These are phyloP conservation scores for Colletes gigas DNA, from an alignment of 1,140 invertebrate genomes.

Conservation along the genomic window DNA sequence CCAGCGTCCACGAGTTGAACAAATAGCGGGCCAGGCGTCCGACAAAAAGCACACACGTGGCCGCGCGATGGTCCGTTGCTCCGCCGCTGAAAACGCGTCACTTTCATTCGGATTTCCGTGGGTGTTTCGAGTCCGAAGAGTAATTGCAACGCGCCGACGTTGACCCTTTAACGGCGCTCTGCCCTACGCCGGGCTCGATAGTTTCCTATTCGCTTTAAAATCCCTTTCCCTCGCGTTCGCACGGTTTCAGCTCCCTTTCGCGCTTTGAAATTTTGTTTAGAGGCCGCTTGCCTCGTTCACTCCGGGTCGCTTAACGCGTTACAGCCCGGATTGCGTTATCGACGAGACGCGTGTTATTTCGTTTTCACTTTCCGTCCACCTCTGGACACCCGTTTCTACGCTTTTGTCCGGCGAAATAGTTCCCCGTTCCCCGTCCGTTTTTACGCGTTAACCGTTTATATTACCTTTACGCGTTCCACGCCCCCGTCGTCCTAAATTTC, in stretches of 20 bases:
- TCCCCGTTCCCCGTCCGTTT: background rate
- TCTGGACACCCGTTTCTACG: background rate
- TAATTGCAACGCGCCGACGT: slow-evolving; percentile 12
- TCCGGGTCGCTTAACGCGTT: slow-evolving; percentile 39
- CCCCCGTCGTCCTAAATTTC: no score
- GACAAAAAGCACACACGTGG: background rate
- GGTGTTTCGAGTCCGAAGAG: background rate
- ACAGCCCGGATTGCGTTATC: slow-evolving; percentile 29
- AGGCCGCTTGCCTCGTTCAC: slow-evolving; percentile 1
- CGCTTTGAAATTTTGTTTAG: slow-evolving; percentile 29
- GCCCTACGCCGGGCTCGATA: slow-evolving; percentile 25
- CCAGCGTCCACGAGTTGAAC: background rate
- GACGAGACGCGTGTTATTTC: slow-evolving; percentile 15
- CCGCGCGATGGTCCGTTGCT: no score
- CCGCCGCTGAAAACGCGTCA: background rate
- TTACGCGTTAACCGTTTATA: background rate
- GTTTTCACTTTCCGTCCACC: slow-evolving; percentile 38
- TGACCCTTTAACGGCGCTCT: slow-evolving; percentile 25
- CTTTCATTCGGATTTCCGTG: background rate
- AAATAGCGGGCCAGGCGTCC: background rate
- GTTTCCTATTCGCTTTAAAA: slow-evolving; percentile 45
- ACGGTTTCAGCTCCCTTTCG: slow-evolving; percentile 17
- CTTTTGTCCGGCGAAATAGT: background rate
- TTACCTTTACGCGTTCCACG: background rate
- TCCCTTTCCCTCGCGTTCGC: slow-evolving; percentile 28